Evolutionary conservation across 2,888 invertebrate species (phyloP), one percentile per base, ranked within the genome.

Genomic region (Machimus atricapillus): DNA sequence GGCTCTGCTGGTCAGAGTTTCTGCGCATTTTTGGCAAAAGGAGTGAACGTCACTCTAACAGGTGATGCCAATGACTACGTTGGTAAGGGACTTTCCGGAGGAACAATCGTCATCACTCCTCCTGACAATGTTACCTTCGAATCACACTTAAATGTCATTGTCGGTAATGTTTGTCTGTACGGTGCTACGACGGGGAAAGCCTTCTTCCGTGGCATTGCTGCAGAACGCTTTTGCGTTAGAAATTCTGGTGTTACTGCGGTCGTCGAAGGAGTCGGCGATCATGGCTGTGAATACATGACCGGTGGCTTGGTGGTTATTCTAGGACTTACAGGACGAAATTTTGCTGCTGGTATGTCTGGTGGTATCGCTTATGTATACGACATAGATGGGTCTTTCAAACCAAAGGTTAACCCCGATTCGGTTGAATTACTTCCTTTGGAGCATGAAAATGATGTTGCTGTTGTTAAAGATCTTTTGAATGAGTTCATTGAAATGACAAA

Each of bases 221-320:
- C 99, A 16, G 99, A 99, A 93, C 95, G 99, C 40, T 99, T 99
- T 94, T 98, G 98, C 92, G 99, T 99, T 23, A 95, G 99, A 89
- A 99, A 99, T 94, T 99, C 98, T 0, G 99, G 99, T 4, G 99
- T 97, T 66, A 94, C 95, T 43, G 98, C 99, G 16, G 98, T 99
- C 19, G 97, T 97, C 89, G 99, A 99, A 93, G 99, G 99, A 86
- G 98, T 98, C 87, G 99, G 99, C 66, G 99, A 99, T 94, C 99
- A 99, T 93, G 99, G 98, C 87, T 99, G 99, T 94, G 99, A 99
- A 93, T 99, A 99, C 93, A 99, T 99, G 99, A 99, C 99, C 79
- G 99, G 98, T 16, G 99, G 99, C 87, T 93, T 95, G 87, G 97
- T 97, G 88, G 94, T 99, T 83, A 96, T 99, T 90, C 94, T 99